Conservation (phyloP, 1,140 invertebrate genomes). For the Nephotettix cincticeps region DNA sequence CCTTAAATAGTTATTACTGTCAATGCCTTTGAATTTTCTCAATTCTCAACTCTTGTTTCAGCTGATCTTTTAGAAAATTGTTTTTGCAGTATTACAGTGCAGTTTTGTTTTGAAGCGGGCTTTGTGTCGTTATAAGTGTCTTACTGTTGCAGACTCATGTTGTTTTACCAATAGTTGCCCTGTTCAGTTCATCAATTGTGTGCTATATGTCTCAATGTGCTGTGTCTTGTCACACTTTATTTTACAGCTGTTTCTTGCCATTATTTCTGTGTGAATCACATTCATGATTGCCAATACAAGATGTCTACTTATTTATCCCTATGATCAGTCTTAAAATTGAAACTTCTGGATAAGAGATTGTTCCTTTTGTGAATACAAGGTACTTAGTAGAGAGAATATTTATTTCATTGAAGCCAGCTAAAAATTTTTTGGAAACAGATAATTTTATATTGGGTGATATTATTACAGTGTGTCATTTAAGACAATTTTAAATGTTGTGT, state of each 20-base stretch:
- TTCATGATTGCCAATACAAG: conserved; percentile 13
- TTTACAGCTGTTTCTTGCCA: conserved; percentile 22
- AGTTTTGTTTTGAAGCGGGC: background rate
- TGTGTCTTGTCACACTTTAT: background rate
- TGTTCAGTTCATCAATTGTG: background rate
- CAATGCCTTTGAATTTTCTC: conserved; percentile 15
- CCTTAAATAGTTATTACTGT: conserved; percentile 25
- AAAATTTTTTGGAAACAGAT: no score
- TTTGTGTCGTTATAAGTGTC: background rate
- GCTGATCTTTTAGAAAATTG: background rate
- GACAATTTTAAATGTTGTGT: no score
- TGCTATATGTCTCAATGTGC: conserved; percentile 20
- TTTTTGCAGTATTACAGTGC: background rate
- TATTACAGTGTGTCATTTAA: no score
- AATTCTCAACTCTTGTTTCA: background rate
- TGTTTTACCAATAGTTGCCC: conserved; percentile 4
- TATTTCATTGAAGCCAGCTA: no score
- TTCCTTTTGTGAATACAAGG: no score
- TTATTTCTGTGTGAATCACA: conserved; percentile 23
- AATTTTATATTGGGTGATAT: no score
- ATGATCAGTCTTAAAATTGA: no score
- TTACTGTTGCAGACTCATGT: background rate
- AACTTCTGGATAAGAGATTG: no score
- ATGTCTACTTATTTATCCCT: background rate
- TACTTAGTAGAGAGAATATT: no score